Evolutionary conservation across 2,888 invertebrate genomes (phyloP), one percentile per base, ranked within the genome.

Genomic region (Caenorhabditis sp.): DNA sequence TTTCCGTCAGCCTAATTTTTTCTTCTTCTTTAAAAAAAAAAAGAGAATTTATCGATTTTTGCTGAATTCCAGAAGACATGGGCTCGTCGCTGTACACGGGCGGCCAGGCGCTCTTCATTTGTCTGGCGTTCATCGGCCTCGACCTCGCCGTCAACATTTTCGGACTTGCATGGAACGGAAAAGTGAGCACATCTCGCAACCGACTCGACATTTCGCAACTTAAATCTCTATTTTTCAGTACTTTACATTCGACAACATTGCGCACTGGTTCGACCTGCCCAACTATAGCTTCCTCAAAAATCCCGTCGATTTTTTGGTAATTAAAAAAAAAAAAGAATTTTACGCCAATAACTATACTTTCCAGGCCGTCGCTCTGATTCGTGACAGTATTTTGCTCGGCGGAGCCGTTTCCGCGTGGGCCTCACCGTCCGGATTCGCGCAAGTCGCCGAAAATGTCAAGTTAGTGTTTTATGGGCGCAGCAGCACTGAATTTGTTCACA

Each of bases 331-430:
- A 26, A 0, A 17, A 11, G 5, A 26, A 45, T 24, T 41, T 41
- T 41, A 7, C 41, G 13, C 6, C 8, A 11, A 20, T 41, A n/a
- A 24, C 20, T 32, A 2, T 2, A 32, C 26, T 41, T 65, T 83
- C 45, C 35, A 87, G 85, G 83, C 77, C 4, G 85, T 87, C 11
- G 83, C 86, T 8, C 50, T 88, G 41, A 35, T 88, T 9, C 79
- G 88, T 26, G 84, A 85, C 32, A 82, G 83, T 35, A 78, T 88
- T 39, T 78, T 88, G 48, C 24, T 88, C 9, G 88, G 88, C 15
- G 88, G 88, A n/a, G 88, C 85, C 0, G 59, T 87, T 15, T 85
- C 85, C 4, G 88, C 88, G 8, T 88, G 84, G 75, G 79, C 84
- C 0, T 86, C 84, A 15, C 88, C 88, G 1, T 78, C 78, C 30